phyloP scores from a whole-genome alignment of 64 coral and sea anemone species.

The Montipora cactus region DNA sequence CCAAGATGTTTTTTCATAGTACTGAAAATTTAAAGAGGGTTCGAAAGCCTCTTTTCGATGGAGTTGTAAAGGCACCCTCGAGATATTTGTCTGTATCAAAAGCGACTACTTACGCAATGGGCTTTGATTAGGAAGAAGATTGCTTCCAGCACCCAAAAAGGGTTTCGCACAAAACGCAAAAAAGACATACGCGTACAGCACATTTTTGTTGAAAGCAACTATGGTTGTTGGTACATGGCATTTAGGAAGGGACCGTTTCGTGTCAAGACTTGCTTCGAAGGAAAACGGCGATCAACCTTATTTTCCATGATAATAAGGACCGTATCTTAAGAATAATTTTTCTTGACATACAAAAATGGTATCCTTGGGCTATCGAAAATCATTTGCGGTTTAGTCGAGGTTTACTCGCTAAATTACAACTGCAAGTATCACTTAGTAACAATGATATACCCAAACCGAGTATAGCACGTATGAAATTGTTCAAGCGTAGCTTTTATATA shows the following conservation, averaged over 20 bases:
- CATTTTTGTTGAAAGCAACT: background rate
- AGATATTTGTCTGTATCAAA: conserved; percentile 49
- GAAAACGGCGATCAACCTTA: conserved; percentile 14
- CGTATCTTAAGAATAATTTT: background rate
- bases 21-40: conserved; percentile 43
- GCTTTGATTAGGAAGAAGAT: conserved; percentile 17
- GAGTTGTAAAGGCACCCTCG: background rate
- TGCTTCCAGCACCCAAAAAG: background rate
- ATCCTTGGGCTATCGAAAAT: conserved; percentile 72
- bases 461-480: conserved; percentile 55
- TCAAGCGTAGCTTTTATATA: conserved; percentile 58
- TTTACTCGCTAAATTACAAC: conserved; percentile 89
- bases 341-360: conserved; percentile 32
- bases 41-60: conserved; percentile 41
- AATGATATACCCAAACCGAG: conserved; percentile 42
- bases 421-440: conserved; percentile 87
- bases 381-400: conserved; percentile 84
- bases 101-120: background rate
- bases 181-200: background rate
- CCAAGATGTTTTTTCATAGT: conserved; percentile 21
- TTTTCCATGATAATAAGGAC: conserved; percentile 24
- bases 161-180: background rate
- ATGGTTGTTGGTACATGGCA: background rate
- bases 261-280: background rate
- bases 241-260: conserved; percentile 15